A percentile compares a stretch with the other conserved stretches of the same genome.
These are phyloP conservation scores for Mactromeris polynyma DNA, from an alignment of 2,888 invertebrate genomes.

Conservation along the genomic window DNA sequence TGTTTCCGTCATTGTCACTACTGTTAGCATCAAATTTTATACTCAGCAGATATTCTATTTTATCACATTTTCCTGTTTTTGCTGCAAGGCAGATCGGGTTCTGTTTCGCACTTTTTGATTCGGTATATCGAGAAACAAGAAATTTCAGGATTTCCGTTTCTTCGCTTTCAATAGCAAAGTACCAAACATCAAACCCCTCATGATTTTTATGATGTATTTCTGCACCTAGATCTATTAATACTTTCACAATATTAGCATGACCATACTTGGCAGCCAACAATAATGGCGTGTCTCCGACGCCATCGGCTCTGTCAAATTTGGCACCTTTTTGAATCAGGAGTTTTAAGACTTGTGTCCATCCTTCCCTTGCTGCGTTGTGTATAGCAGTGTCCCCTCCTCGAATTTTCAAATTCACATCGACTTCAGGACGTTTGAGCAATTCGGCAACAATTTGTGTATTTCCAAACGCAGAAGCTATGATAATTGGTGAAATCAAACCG, in stretches of 20 bases:
- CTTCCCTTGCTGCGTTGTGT: constrained; percentile 86
- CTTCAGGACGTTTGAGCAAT: constrained; percentile 67
- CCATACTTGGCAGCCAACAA: constrained; percentile 81
- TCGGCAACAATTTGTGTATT: constrained; percentile 71
- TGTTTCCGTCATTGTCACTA: constrained; percentile 80
- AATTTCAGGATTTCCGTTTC: constrained; percentile 70
- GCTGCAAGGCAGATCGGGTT: constrained; percentile 83
- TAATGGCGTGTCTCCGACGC: constrained; percentile 82
- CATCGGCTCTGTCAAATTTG: constrained; percentile 81
- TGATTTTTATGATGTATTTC: constrained; percentile 77
- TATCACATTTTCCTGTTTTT: constrained; percentile 72
- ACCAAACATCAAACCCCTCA: constrained; percentile 81
- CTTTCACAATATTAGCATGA: constrained; percentile 72
- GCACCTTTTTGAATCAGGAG: constrained; percentile 80
- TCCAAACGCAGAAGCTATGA: constrained; percentile 83
- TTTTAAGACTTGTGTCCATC: constrained; percentile 79
- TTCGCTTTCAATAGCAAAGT: constrained; percentile 78
- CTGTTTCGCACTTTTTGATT: constrained; percentile 2
- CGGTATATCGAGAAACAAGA: constrained; percentile 34
- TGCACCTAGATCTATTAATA: constrained; percentile 76
- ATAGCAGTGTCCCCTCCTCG: constrained; percentile 83
- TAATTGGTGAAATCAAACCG: constrained; percentile 83
- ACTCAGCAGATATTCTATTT: constrained; percentile 75
- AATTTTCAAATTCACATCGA: constrained; percentile 80
- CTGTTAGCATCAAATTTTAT: constrained; percentile 76